Conservation (phyloP, 2,113 vertebrate genomes). For the Perca fluviatilis region DNA sequence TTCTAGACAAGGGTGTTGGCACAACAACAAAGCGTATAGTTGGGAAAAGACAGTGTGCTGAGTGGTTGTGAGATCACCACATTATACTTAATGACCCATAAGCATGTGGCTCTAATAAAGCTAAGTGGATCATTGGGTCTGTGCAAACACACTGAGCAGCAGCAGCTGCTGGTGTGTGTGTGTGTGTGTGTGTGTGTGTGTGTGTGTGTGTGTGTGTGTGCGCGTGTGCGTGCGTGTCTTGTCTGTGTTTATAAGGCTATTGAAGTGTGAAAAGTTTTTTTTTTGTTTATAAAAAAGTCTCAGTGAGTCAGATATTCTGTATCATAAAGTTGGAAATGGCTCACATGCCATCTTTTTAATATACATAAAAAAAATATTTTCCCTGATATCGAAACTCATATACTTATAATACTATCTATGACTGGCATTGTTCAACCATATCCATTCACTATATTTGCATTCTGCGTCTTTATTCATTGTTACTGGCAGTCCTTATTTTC, state of each 20-base stretch:
- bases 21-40: background rate
- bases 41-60: conserved; percentile 6
- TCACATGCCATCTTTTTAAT: background rate
- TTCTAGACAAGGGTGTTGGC: conserved; percentile 13
- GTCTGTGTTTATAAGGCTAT: background rate
- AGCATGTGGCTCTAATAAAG: conserved; percentile 58
- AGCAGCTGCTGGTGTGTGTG: conserved; percentile 5
- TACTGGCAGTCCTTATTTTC: background rate
- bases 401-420: background rate
- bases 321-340: background rate
- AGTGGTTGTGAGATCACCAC: conserved; percentile 51
- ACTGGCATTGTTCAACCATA: background rate
- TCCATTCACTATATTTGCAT: background rate
- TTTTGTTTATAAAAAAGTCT: background rate
- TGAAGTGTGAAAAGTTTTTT: background rate
- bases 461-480: background rate
- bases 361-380: background rate
- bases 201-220: background rate
- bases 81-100: conserved; percentile 51
- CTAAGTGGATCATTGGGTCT: conserved; percentile 29
- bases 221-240: background rate
- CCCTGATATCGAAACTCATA: background rate
- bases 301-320: background rate
- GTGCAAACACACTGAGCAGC: conserved; percentile 34
- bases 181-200: conserved; percentile 11